Percentiles rank a stretch among this genome's conserved stretches.
phyloP scores from a whole-genome alignment of 2,888 invertebrate species.

The Euplagia quadripunctaria region DNA sequence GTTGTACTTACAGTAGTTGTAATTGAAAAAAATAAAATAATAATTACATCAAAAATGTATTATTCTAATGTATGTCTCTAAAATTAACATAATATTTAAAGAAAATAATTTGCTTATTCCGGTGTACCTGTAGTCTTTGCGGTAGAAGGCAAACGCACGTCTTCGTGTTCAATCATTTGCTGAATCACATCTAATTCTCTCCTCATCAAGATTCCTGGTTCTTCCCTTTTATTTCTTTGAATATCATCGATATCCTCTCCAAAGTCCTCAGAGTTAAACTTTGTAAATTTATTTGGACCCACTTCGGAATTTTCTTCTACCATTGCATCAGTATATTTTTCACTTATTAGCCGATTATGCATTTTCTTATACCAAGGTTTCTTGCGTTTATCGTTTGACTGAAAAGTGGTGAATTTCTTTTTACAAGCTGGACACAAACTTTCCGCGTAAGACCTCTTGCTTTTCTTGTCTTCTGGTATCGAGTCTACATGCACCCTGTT shows the following conservation, averaged over 20 bases:
- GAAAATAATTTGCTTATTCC: conserved; percentile 10
- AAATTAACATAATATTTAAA: conserved; percentile 30
- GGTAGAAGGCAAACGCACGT: conserved; percentile 28
- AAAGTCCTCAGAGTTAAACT: conserved; percentile 25
- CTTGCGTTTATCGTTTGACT: neutral
- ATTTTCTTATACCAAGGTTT: neutral
- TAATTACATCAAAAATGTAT: conserved; percentile 21
- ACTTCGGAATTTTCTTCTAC: neutral
- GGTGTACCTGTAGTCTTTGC: neutral
- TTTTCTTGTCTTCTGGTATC: conserved; percentile 17
- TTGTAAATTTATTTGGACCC: neutral
- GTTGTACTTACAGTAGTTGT: neutral
- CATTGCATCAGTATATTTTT: neutral
- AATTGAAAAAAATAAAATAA: neutral
- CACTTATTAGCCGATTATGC: conserved; percentile 3
- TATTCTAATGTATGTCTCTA: conserved; percentile 32
- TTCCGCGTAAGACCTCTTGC: conserved; percentile 49
- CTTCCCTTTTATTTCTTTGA: conserved; percentile 33
- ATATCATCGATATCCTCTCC: conserved; percentile 23
- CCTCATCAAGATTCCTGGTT: conserved; percentile 53
- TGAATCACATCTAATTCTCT: conserved; percentile 57
- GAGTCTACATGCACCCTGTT: neutral
- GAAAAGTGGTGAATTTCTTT: conserved; percentile 38
- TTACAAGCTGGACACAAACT: conserved; percentile 51
- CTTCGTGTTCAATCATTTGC: conserved; percentile 54